Evolutionary conservation across 2,113 vertebrate genomes (phyloP), one percentile per base, ranked within the genome.

Genomic region (Leucosticte australis): DNA sequence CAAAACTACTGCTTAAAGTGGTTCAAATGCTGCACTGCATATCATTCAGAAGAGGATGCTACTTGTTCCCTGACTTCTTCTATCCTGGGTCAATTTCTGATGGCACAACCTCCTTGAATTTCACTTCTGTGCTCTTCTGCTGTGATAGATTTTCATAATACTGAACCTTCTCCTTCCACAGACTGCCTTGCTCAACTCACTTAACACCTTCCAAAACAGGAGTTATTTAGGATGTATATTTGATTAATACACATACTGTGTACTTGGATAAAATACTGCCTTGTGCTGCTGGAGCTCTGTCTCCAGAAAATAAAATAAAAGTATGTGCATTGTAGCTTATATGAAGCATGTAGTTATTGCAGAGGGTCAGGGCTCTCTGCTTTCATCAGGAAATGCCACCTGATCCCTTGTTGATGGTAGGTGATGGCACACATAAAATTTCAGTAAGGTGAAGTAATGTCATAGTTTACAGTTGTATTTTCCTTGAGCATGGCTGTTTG

Each of bases 401-500:
- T 81, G 78, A 77, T 84, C 46, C 62, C 35, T 56, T 63, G n/a
- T 5, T 92, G 91, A 62, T 50, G 59, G 35, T 13, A 83, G 83
- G 39, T 81, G 76, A 64, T 87, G 41, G n/a, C 65, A 44, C 52
- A 75, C 52, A 50, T 64, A 60, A 92, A 87, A 84, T 87, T 94
- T 92, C 65, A 56, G 60, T 63, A 41, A 87, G 94, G 91, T 87
- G 83, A 92, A 64, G 53, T 74, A 53, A 27, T 76, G 91, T 56
- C 49, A 0, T 75, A 75, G 81, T 91, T 94, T 95, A 71, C 77
- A 87, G 74, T 42, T 89, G 69, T 65, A 13, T 67, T 96, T 97
- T 89, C 91, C 92, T 95, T 92, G 89, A 94, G 70, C 60, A 56
- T 53, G 53, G 31, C 83, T 89, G 64, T 44, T 55, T 37, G 56